Conservation (phyloP, 1,140 invertebrate genomes). For the Penaeus vannamei region DNA sequence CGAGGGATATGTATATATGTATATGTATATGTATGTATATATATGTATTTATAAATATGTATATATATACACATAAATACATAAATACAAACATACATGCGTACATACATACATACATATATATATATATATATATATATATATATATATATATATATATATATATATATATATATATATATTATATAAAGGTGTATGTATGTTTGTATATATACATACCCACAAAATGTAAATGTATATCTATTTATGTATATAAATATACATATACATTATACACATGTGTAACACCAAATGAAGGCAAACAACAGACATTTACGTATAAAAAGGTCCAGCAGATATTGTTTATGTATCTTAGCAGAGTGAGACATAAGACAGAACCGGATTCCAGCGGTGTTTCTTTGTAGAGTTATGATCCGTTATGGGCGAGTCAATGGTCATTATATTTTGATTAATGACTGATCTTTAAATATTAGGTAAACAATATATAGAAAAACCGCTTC, state of each 20-base stretch:
- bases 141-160: not conserved
- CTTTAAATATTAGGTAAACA: not conserved
- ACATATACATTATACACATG: not conserved
- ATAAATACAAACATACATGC: conserved; percentile 42
- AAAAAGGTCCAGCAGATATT: too few species aligned
- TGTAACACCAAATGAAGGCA: too few species aligned
- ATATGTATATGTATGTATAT: conserved; percentile 54
- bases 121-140: conserved; percentile 12
- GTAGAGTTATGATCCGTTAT: too few species aligned
- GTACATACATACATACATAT: conserved; percentile 40
- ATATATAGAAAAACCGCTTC: conserved; percentile 36
- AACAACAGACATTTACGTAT: too few species aligned
- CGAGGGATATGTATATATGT: conserved; percentile 2
- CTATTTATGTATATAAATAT: not conserved
- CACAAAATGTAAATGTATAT: not conserved
- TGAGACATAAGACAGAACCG: not conserved
- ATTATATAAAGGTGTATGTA: conserved; percentile 27
- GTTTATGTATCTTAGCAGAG: not conserved
- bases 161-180: conserved; percentile 33
- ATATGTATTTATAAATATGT: conserved; percentile 53
- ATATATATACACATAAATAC: conserved; percentile 46
- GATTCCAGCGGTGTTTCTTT: too few species aligned
- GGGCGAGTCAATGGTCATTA: conserved; percentile 20
- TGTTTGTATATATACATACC: conserved; percentile 10
- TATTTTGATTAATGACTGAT: conserved; percentile 29